phyloP scores from a whole-genome alignment of 2,888 invertebrate species.

The Erebia aethiops region DNA sequence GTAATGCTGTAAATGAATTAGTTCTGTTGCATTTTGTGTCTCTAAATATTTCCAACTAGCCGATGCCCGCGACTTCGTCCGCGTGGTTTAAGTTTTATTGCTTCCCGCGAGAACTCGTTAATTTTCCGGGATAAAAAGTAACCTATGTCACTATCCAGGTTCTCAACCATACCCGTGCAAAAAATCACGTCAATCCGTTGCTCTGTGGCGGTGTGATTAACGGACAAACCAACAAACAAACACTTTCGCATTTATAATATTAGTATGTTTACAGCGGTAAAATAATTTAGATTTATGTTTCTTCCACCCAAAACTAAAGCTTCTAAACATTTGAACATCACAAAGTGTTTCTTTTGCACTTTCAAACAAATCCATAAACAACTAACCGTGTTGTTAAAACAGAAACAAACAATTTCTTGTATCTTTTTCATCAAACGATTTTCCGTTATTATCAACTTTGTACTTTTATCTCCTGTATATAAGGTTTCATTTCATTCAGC shows the following conservation, averaged over 20 bases:
- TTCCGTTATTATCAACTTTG: conserved; percentile 10
- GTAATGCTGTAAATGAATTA: neutral
- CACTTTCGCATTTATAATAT: too few relatives aligned
- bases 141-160: too few relatives aligned
- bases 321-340: neutral
- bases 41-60: neutral
- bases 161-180: too few relatives aligned
- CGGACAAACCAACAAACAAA: too few relatives aligned
- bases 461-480: conserved; percentile 24
- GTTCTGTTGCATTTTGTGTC: neutral
- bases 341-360: conserved; percentile 11
- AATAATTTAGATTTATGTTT: neutral
- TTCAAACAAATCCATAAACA: conserved; percentile 24
- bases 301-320: neutral
- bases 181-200: too few relatives aligned
- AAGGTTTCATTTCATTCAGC: conserved; percentile 29
- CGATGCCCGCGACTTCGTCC: too few relatives aligned
- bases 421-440: conserved; percentile 24
- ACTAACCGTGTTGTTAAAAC: conserved; percentile 23
- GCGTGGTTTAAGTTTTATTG: too few relatives aligned
- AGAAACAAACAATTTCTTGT: conserved; percentile 29
- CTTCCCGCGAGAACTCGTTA: too few relatives aligned
- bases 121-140: too few relatives aligned
- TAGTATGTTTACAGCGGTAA: neutral
- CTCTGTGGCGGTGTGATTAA: too few relatives aligned